Percentiles rank a stretch among this genome's conserved stretches.
phyloP scores from a whole-genome alignment of 2,113 vertebrate species.

The Neogobius melanostomus region DNA sequence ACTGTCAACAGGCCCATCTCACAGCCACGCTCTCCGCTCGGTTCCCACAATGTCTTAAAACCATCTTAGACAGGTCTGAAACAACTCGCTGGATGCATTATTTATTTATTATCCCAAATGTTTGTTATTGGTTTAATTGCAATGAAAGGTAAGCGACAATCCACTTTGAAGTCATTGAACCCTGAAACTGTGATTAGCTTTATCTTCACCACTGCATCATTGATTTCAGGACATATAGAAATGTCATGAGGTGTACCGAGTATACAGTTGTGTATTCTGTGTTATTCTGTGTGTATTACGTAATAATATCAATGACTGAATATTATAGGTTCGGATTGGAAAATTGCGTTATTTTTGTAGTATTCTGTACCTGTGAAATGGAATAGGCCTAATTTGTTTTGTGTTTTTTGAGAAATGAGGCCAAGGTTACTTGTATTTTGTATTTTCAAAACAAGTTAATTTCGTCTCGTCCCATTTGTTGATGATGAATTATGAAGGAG shows the following conservation, averaged over 20 bases:
- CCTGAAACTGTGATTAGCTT: neutral
- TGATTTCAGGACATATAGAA: neutral
- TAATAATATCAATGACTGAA: too few species aligned
- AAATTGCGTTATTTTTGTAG: too few species aligned
- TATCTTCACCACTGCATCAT: neutral
- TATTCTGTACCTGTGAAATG: too few species aligned
- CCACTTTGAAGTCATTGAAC: neutral
- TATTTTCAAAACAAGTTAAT: constrained; percentile 4
- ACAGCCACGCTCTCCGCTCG: neutral
- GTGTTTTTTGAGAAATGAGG: neutral
- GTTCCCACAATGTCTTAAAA: neutral
- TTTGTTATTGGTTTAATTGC: too few species aligned
- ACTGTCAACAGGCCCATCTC: neutral
- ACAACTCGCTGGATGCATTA: too few species aligned
- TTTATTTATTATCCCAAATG: too few species aligned
- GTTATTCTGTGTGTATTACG: too few species aligned
- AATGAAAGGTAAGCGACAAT: too few species aligned
- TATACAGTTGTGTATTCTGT: too few species aligned
- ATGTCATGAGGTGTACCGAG: too few species aligned
- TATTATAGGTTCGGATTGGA: too few species aligned
- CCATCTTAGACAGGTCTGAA: neutral
- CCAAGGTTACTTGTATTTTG: constrained; percentile 4
- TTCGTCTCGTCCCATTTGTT: constrained; percentile 19
- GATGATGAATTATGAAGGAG: constrained; percentile 27
- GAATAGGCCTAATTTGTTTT: neutral